Conservation (phyloP, 2,888 invertebrate genomes). For the Lasioglossum oenotherae region DNA sequence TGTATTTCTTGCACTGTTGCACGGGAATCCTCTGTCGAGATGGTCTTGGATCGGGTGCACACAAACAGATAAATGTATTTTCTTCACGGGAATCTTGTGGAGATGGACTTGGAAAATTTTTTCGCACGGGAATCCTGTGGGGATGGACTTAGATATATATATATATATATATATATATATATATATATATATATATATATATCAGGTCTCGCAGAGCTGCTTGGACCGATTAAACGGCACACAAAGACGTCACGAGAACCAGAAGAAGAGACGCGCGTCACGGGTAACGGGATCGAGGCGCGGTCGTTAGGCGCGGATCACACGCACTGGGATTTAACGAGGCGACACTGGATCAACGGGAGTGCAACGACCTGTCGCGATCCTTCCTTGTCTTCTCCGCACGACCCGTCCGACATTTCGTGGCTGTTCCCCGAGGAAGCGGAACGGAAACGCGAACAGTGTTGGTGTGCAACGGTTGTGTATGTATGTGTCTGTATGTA, state of each 20-base stretch:
- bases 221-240: background rate
- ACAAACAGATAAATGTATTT: too few relatives aligned
- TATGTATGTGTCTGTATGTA: background rate
- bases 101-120: too few relatives aligned
- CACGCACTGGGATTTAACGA: conserved; percentile 59
- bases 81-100: too few relatives aligned
- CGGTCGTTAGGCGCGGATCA: conserved; percentile 51
- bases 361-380: conserved; percentile 62
- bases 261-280: conserved; percentile 36
- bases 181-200: too few relatives aligned
- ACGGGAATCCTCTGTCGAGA: too few relatives aligned
- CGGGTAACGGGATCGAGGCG: conserved; percentile 67
- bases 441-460: conserved; percentile 9
- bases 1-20: background rate
- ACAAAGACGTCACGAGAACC: background rate
- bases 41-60: too few relatives aligned
- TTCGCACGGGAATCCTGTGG: too few relatives aligned
- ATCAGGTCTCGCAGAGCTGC: background rate
- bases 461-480: conserved; percentile 15
- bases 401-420: background rate
- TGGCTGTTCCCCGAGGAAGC: background rate
- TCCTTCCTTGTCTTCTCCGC: conserved; percentile 5
- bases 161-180: too few relatives aligned
- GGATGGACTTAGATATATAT: too few relatives aligned
- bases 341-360: conserved; percentile 37